Evolutionary conservation across 1,140 invertebrate species (phyloP).

Genomic region (Bombus huntii): DNA sequence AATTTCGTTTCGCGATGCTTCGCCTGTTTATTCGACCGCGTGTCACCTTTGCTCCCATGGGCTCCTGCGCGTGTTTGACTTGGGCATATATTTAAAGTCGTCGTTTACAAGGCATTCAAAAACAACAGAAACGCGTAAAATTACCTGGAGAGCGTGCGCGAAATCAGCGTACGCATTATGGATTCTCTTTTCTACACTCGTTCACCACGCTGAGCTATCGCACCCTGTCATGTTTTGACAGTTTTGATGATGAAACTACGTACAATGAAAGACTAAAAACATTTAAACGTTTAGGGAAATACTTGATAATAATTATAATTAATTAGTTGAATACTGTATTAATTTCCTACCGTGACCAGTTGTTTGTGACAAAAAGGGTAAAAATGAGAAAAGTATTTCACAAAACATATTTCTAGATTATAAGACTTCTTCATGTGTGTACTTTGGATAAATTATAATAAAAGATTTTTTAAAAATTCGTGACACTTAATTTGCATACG

Average conservation of each 20-base stretch:
- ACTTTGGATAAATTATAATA: no score
- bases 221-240: no score
- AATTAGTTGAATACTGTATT: no score
- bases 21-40: background rate
- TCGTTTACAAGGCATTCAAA: slow-evolving; percentile 7
- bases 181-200: background rate
- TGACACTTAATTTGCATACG: background rate
- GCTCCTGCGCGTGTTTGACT: background rate
- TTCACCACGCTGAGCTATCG: background rate
- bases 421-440: no score
- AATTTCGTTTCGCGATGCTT: background rate
- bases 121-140: background rate
- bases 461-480: background rate
- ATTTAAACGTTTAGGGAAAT: no score
- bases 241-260: no score
- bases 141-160: background rate
- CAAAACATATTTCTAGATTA: background rate
- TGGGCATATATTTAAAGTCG: slow-evolving; percentile 4
- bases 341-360: background rate
- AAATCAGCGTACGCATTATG: background rate
- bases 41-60: background rate
- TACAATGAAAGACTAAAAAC: no score
- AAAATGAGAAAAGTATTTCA: background rate
- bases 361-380: background rate
- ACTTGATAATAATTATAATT: no score